Conservation (phyloP, 2,797 vertebrate genomes). For the Argya squamiceps region DNA sequence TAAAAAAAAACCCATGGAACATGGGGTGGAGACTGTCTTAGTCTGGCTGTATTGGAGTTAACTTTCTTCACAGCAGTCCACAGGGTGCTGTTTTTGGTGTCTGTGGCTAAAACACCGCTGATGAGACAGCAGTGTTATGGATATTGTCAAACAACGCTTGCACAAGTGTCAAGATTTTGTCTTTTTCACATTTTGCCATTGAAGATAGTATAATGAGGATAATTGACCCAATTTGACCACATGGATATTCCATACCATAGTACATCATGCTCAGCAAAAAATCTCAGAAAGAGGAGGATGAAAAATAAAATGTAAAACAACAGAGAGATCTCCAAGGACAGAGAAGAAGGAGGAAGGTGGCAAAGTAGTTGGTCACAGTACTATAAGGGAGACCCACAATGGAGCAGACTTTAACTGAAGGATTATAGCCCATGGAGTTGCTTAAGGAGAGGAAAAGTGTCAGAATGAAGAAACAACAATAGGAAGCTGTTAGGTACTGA, state of each 20-base stretch:
- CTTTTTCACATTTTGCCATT: neutral
- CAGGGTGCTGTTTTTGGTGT: neutral
- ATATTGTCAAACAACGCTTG: neutral
- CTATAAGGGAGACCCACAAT: neutral
- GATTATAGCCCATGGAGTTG: neutral
- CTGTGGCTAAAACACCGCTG: rapidly evolving
- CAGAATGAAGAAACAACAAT: neutral
- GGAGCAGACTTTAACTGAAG: neutral
- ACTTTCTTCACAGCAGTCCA: neutral
- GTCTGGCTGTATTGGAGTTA: neutral
- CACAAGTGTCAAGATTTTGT: neutral
- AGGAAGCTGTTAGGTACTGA: neutral
- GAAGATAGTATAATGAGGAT: neutral
- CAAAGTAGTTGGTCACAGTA: neutral
- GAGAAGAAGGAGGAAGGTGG: neutral
- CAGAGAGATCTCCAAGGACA: neutral
- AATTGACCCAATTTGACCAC: neutral
- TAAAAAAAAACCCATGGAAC: neutral
- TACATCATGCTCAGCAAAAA: neutral
- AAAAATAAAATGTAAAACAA: neutral
- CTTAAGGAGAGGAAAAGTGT: neutral
- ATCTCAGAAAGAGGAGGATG: rapidly evolving
- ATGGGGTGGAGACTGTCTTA: neutral
- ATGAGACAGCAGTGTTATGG: neutral
- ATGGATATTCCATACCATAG: neutral